Evolutionary conservation across 1,140 invertebrate genomes (phyloP), one percentile per base, ranked within the genome.

Genomic region (Bombus waltoni): DNA sequence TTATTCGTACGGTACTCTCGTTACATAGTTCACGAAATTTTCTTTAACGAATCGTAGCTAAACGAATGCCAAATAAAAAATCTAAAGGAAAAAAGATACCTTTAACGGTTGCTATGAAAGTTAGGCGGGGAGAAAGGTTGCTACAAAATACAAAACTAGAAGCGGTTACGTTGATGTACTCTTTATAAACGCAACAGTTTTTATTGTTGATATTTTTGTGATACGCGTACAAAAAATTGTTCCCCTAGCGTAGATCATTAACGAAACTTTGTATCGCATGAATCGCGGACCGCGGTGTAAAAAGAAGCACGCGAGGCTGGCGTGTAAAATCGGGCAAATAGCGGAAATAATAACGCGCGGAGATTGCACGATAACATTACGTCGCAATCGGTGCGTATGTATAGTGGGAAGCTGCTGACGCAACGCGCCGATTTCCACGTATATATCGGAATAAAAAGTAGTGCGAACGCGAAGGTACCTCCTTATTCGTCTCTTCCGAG

Each of bases 291-390:
- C 35, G 11, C 32, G 25, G 15, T 11, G 40, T 44, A 47, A 32
- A 42, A 53, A 68, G 18, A 22, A 25, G 18, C 40, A 47, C 59
- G 59, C 59, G 53, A 44, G 53, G 53, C 13, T 62, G 5, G 59
- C 25, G 44, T 35, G 32, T 70, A 70, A 77, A 77, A 59, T 44
- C 11, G 28, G 4, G 70, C 28, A 57, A 66, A 68, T 59, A 59
- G 70, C 57, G 78, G 83, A 85, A 74, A 81, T 85, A 85, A 85
- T 85, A 81, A 81, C 15, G n/a, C 42, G 28, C 11, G 9, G 38
- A 15, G 59, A 85, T 85, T 73, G 44, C 57, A 59, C 75, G 88
- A 87, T 89, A 89, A 83, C 68, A 70, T 89, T 70, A 57, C 80
- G n/a, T 40, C n/a, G 70, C 47, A 73, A 62, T 74, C 62, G 59